Conservation (phyloP, 2,113 vertebrate genomes). For the Cynopterus brachyotis region DNA sequence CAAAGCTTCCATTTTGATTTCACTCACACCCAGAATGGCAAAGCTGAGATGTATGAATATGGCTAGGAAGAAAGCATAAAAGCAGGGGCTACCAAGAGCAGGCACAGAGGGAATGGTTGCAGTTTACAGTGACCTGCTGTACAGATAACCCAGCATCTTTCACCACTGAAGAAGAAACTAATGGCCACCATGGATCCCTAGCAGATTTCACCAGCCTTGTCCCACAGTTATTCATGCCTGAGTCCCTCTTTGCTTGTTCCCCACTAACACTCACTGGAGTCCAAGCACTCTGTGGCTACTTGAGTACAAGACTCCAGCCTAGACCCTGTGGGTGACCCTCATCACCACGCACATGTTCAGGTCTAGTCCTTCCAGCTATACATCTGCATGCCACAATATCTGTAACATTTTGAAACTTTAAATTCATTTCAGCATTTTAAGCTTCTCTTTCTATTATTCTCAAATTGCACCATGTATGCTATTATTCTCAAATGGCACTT, state of each 20-base stretch:
- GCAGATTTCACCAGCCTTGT: background rate
- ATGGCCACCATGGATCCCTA: background rate
- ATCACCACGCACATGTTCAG: background rate
- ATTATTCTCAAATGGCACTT: background rate
- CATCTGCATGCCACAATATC: background rate
- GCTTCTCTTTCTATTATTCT: background rate
- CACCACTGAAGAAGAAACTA: background rate
- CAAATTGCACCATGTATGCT: background rate
- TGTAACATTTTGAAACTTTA: background rate
- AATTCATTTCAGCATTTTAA: background rate
- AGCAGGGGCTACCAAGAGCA: background rate
- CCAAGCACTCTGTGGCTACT: background rate
- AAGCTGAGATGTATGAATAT: background rate
- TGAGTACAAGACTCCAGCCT: background rate
- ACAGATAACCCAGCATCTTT: background rate
- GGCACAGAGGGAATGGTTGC: no score
- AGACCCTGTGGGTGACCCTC: background rate
- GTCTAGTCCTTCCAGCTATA: no score
- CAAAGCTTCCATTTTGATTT: background rate
- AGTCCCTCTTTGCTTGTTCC: background rate
- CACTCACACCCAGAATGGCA: background rate
- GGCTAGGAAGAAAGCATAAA: background rate
- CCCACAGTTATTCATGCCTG: background rate
- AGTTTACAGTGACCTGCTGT: background rate
- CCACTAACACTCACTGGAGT: background rate